Percentiles rank a stretch among this genome's conserved stretches.
Conservation (phyloP, 2,888 invertebrate species). For the Hipparchia sbordonii region DNA sequence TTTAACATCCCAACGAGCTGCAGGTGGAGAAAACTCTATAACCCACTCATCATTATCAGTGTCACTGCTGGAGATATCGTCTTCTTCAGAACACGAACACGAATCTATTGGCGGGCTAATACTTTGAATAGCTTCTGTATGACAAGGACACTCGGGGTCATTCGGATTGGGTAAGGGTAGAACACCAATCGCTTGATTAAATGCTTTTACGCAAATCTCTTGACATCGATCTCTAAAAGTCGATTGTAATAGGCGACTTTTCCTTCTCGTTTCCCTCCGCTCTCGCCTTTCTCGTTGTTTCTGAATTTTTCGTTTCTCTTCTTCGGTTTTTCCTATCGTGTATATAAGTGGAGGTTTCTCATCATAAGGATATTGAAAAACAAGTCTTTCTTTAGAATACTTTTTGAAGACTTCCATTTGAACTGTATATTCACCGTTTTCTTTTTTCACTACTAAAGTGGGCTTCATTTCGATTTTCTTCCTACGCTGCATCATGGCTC, state of each 20-base stretch:
- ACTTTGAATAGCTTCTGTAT: slow-evolving; percentile 47
- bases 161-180: slow-evolving; percentile 69
- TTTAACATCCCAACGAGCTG: slow-evolving; percentile 65
- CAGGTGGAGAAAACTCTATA: slow-evolving; percentile 73
- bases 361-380: slow-evolving; percentile 73
- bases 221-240: slow-evolving; percentile 74
- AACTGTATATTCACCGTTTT: slow-evolving; percentile 70
- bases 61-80: slow-evolving; percentile 63
- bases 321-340: slow-evolving; percentile 71
- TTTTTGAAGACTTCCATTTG: slow-evolving; percentile 77
- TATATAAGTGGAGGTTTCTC: slow-evolving; percentile 71
- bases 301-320: slow-evolving; percentile 63
- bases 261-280: slow-evolving; percentile 70
- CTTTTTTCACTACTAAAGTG: slow-evolving; percentile 64
- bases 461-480: slow-evolving; percentile 74
- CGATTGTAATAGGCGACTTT: slow-evolving; percentile 68
- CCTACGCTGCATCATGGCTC: slow-evolving; percentile 65
- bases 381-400: slow-evolving; percentile 69
- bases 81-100: slow-evolving; percentile 73
- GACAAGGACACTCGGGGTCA: slow-evolving; percentile 69
- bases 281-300: slow-evolving; percentile 67
- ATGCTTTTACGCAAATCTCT: slow-evolving; percentile 77
- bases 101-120: slow-evolving; percentile 63
- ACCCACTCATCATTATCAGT: slow-evolving; percentile 76
- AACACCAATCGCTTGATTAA: slow-evolving; percentile 74